Evolutionary conservation across 2,797 vertebrate genomes (phyloP).

Genomic region (Cynopterus sphinx): DNA sequence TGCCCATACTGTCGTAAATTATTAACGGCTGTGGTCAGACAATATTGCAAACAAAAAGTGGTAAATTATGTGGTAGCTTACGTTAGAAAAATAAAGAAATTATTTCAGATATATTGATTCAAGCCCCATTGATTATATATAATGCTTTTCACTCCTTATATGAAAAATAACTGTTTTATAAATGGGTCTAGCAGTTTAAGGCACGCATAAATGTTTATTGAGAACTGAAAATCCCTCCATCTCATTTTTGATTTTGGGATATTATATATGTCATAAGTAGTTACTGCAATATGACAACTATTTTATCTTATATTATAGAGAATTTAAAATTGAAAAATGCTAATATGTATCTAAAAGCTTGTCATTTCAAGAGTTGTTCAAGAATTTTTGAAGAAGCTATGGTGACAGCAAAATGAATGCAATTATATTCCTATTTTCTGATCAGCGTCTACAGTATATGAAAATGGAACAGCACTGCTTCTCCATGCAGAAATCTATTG

Average conservation of each 20-base stretch:
- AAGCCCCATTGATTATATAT: constrained; percentile 80
- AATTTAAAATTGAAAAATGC: constrained; percentile 89
- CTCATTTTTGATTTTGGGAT: constrained; percentile 88
- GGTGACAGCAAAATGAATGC: constrained; percentile 91
- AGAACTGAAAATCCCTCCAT: constrained; percentile 81
- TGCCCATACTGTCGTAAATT: constrained; percentile 47
- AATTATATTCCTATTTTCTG: constrained; percentile 91
- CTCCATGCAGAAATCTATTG: constrained; percentile 82
- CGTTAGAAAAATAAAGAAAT: constrained; percentile 65
- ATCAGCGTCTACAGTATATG: constrained; percentile 84
- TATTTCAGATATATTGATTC: constrained; percentile 74
- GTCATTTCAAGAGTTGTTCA: constrained; percentile 89
- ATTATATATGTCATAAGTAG: constrained; percentile 87
- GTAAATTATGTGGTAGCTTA: constrained; percentile 64
- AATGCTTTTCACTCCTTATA: constrained; percentile 69
- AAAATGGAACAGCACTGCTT: constrained; percentile 84
- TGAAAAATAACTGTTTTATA: constrained; percentile 79
- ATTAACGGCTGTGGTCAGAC: constrained; percentile 69
- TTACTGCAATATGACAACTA: constrained; percentile 86
- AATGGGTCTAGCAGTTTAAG: constrained; percentile 74
- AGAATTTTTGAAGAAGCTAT: constrained; percentile 89
- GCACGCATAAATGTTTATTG: constrained; percentile 83
- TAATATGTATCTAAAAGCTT: constrained; percentile 91
- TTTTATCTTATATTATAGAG: constrained; percentile 86
- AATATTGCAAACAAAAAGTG: not conserved